These are phyloP conservation scores for Parotocinclus haroldoi DNA, from an alignment of 2,797 vertebrate genomes.

Conservation along the genomic window DNA sequence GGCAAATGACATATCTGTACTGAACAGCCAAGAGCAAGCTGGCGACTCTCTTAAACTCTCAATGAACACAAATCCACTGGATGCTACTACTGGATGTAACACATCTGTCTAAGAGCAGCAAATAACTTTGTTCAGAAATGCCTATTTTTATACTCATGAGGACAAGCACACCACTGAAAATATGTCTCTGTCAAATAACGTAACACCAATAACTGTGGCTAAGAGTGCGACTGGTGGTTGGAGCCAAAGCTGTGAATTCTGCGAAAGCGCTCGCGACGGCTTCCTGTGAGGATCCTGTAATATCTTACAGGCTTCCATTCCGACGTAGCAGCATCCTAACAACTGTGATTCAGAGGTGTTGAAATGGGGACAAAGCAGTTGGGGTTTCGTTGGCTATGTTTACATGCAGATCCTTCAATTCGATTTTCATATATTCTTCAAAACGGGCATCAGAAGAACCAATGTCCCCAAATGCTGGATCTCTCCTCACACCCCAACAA, in stretches of 20 bases:
- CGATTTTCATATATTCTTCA: too few relatives aligned
- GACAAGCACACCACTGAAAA: conserved; percentile 73
- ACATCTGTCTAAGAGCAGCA: conserved; percentile 51
- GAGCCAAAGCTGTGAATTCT: conserved; percentile 45
- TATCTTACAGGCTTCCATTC: not conserved
- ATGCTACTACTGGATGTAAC: conserved; percentile 44
- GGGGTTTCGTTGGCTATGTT: not conserved
- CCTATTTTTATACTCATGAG: conserved; percentile 75
- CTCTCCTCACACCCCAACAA: too few relatives aligned
- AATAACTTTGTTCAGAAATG: conserved; percentile 58
- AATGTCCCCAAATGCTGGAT: too few relatives aligned
- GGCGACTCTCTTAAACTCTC: conserved; percentile 21
- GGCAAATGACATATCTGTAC: conserved; percentile 26
- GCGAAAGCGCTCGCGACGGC: conserved; percentile 3
- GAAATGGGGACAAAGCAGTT: conserved; percentile 1
- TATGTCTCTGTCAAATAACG: conserved; percentile 43
- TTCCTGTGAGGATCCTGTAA: conserved; percentile 6
- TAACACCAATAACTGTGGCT: conserved; percentile 26
- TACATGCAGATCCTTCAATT: not conserved
- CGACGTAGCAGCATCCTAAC: not conserved
- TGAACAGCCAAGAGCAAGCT: conserved; percentile 27
- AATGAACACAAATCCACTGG: conserved; percentile 20
- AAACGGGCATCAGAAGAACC: too few relatives aligned
- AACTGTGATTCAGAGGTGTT: not conserved
- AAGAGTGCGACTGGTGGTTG: conserved; percentile 15